These are phyloP conservation scores for Limnephilus rhombicus DNA, from an alignment of 2,888 invertebrate genomes.

Conservation along the genomic window DNA sequence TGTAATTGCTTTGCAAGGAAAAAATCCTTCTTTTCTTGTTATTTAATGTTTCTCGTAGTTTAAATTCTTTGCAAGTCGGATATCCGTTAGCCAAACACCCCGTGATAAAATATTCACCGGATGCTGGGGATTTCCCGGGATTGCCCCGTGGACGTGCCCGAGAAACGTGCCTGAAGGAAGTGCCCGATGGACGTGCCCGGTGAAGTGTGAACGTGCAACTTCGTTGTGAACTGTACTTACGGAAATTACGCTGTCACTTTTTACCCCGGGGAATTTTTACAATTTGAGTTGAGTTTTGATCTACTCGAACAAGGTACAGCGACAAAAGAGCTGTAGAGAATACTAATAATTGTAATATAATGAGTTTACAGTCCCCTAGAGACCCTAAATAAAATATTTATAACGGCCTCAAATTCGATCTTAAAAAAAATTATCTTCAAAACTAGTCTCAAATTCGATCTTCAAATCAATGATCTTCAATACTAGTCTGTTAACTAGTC, in stretches of 20 bases:
- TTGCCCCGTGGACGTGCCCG: neutral
- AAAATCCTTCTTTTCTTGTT: neutral
- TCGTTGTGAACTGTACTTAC: neutral
- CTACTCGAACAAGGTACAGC: neutral
- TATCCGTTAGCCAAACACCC: neutral
- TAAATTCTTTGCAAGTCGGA: slow-evolving; percentile 1
- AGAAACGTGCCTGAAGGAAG: neutral
- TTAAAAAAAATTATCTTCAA: no score
- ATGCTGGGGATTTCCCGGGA: neutral
- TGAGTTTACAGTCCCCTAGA: no score
- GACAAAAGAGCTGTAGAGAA: neutral
- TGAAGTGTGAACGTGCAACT: neutral
- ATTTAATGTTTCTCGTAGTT: neutral
- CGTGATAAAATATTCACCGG: slow-evolving; percentile 11
- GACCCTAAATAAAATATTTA: no score
- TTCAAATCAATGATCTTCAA: no score
- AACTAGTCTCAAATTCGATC: no score
- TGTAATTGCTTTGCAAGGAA: neutral
- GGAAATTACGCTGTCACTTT: neutral
- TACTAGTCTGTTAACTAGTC: no score
- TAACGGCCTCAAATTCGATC: no score
- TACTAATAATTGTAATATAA: neutral
- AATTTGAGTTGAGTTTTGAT: neutral
- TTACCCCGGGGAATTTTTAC: neutral
- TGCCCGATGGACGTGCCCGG: neutral